Evolutionary conservation across 2,888 invertebrate genomes (phyloP), one percentile per base, ranked within the genome.

Genomic region (Pocota personata): DNA sequence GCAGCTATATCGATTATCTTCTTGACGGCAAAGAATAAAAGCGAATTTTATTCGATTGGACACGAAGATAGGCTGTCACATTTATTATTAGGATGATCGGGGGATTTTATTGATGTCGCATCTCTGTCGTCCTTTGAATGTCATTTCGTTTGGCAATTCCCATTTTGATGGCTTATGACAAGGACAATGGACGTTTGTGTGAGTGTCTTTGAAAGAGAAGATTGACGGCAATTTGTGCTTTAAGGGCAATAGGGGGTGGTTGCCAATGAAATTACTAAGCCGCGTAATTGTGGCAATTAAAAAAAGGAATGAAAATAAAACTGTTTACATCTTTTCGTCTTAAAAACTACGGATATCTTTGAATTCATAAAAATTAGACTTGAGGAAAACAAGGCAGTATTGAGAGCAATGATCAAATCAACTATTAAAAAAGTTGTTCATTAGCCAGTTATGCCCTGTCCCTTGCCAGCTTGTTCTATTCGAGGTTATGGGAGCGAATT

Each of bases 281-380:
- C 64, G 48, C 64, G 19, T 48, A 64, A 64, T 64, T 64, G 64
- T 48, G 52, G 35, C 24, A 50, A 67, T 67, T 37, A 67, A 67
- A 40, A 35, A 40, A 40, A 12, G 14, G 1, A 40, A 67, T 37
- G 52, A 35, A 62, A 43, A 62, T 21, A 43, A 27, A 43, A 30
- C 14, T 30, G 30, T 30, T 62, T 62, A 16, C 43, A 27, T 40
- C 40, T 14, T 14, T 50, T n/a, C 1, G 24, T n/a, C 50, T 24
- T 50, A 24, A 27, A 50, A 24, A 27, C 4, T 24, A 24, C 24
- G 24, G n/a, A n/a, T 37, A 37, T 40, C 40, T 24, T n/a, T n/a
- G n/a, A n/a, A 50, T 5, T 50, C 46, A 19, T 46, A 16, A 40
- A 40, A 40, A 40, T 40, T 40, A 14, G 40, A 40, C 14, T 40